Percentiles rank a stretch among this genome's conserved stretches.
phyloP scores from a whole-genome alignment of 2,113 vertebrate genomes.

The Picathartes gymnocephalus region DNA sequence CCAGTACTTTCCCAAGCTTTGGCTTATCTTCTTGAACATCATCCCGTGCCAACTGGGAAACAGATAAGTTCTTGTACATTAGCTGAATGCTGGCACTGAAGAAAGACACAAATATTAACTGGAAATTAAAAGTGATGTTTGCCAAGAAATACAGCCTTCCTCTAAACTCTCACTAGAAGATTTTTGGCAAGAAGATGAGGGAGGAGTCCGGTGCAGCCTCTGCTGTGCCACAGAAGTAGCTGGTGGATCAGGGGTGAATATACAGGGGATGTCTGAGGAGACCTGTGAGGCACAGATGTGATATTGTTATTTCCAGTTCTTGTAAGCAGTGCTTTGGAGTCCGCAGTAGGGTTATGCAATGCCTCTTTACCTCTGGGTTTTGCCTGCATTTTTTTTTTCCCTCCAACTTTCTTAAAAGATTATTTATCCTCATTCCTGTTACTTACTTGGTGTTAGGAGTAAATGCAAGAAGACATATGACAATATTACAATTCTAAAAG shows the following conservation, averaged over 20 bases:
- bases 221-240: background rate
- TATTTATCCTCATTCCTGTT: background rate
- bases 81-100: background rate
- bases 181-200: background rate
- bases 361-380: background rate
- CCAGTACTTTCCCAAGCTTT: background rate
- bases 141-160: background rate
- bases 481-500: background rate
- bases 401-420: background rate
- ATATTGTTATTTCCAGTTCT: background rate
- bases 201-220: background rate
- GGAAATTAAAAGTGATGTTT: background rate
- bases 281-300: background rate
- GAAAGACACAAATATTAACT: background rate
- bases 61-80: background rate
- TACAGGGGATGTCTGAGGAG: background rate
- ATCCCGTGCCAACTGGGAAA: background rate
- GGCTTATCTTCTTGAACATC: background rate
- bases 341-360: background rate
- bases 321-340: background rate
- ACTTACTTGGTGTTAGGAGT: background rate
- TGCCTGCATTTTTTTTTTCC: background rate
- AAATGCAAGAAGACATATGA: rapidly evolving
- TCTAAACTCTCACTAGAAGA: background rate
- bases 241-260: background rate